Percentiles rank a stretch among this genome's conserved stretches.
Evolutionary conservation across 2,797 vertebrate genomes (phyloP).

Genomic region (Coluber constrictor): DNA sequence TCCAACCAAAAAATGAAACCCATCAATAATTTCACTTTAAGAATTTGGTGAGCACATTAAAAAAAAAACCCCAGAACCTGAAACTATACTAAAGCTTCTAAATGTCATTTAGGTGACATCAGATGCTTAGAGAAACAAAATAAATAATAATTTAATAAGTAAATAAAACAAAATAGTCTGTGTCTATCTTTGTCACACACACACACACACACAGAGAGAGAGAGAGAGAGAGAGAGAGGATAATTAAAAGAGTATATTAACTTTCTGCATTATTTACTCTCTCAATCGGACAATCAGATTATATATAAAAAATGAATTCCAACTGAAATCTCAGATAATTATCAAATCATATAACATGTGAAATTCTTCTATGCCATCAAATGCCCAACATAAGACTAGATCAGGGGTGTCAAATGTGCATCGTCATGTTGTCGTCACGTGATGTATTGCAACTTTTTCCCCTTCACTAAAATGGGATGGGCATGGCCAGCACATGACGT

Average conservation of each 20-base stretch:
- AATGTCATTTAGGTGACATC: background rate
- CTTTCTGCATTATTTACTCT: slow-evolving; percentile 23
- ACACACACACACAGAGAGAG: background rate
- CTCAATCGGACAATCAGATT: background rate
- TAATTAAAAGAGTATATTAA: background rate
- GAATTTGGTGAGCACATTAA: background rate
- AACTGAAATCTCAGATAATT: background rate
- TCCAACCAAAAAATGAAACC: background rate
- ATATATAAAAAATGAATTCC: background rate
- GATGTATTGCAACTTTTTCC: too few species aligned
- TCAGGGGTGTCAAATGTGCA: too few species aligned
- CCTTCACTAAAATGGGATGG: too few species aligned
- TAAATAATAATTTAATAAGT: background rate
- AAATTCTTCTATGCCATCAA: background rate
- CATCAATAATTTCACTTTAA: background rate
- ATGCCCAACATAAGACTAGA: background rate
- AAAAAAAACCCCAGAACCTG: background rate
- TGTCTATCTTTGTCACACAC: background rate
- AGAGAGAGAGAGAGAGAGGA: background rate
- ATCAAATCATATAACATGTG: background rate
- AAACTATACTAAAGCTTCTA: background rate
- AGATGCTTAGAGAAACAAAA: background rate
- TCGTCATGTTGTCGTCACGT: too few species aligned
- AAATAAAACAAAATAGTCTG: background rate
- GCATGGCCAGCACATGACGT: too few species aligned